A percentile compares a stretch with the other conserved stretches of the same genome.
Evolutionary conservation across 2,113 vertebrate genomes (phyloP).

Genomic region (Ameiurus melas): DNA sequence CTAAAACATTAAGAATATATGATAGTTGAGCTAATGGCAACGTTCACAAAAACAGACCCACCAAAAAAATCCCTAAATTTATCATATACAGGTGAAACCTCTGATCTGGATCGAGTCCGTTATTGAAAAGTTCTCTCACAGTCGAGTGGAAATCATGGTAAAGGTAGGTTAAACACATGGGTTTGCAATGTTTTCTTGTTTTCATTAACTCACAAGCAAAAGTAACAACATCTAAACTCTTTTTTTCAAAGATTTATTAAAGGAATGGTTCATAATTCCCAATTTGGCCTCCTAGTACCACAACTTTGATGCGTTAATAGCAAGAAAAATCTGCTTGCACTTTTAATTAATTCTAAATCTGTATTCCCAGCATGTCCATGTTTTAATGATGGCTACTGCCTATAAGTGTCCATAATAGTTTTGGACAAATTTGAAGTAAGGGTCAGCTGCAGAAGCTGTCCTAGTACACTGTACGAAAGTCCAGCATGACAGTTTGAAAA

Average conservation of each 20-base stretch:
- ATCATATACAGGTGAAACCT: slow-evolving; percentile 81
- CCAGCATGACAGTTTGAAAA: neutral
- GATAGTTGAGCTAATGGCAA: neutral
- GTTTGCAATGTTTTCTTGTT: neutral
- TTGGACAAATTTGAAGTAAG: neutral
- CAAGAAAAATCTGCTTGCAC: neutral
- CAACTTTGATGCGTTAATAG: neutral
- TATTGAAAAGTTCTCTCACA: slow-evolving; percentile 94
- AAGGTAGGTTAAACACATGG: slow-evolving; percentile 71
- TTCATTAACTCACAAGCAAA: neutral
- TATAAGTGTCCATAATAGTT: neutral
- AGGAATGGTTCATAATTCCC: neutral
- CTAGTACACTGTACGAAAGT: neutral
- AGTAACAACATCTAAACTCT: neutral
- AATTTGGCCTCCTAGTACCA: neutral
- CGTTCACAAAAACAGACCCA: neutral
- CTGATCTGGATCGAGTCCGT: slow-evolving; percentile 95
- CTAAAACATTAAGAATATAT: neutral
- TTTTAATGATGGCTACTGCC: neutral
- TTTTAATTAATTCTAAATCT: neutral
- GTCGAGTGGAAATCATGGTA: slow-evolving; percentile 92
- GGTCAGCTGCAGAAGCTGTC: neutral
- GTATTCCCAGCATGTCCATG: neutral
- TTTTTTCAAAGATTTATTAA: neutral
- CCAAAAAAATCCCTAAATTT: neutral